These are phyloP conservation scores for Telmatherina bonti DNA, from an alignment of 2,797 vertebrate genomes.

Conservation along the genomic window DNA sequence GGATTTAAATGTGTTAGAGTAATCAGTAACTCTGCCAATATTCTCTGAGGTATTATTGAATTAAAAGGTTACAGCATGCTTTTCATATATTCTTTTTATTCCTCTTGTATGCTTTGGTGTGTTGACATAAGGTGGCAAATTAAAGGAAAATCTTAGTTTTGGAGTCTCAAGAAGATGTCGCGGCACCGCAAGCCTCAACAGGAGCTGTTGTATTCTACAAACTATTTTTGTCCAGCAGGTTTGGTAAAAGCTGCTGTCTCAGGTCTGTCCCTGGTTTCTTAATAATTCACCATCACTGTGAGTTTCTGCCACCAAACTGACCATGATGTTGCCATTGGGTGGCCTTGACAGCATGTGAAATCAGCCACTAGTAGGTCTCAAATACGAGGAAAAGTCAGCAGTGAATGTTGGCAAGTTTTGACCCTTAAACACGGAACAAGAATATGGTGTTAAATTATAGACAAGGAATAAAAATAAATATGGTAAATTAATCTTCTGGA, in stretches of 20 bases:
- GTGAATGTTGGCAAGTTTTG: conserved; percentile 24
- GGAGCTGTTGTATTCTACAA: conserved; percentile 25
- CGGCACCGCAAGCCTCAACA: conserved; percentile 1
- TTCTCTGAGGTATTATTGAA: conserved; percentile 2
- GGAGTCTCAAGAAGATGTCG: neutral
- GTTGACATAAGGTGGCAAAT: conserved; percentile 9
- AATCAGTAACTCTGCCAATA: conserved; percentile 19
- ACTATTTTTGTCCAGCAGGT: neutral
- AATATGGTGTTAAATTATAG: neutral
- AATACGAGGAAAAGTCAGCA: conserved; percentile 17
- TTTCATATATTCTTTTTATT: conserved; percentile 6
- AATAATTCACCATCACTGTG: conserved; percentile 10
- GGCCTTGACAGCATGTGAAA: conserved; percentile 44
- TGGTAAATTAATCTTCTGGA: neutral
- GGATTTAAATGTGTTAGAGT: conserved; percentile 6
- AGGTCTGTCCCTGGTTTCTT: neutral
- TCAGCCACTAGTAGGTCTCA: conserved; percentile 27
- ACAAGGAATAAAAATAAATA: conserved; percentile 5
- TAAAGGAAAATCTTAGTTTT: conserved; percentile 4
- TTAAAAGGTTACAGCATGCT: neutral
- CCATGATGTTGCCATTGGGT: conserved; percentile 6
- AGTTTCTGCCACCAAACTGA: conserved; percentile 13
- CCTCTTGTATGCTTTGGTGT: neutral
- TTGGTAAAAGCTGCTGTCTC: neutral
- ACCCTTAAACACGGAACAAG: neutral